Evolutionary conservation across 2,797 vertebrate species (phyloP).

Genomic region (Myiothlypis coronata): DNA sequence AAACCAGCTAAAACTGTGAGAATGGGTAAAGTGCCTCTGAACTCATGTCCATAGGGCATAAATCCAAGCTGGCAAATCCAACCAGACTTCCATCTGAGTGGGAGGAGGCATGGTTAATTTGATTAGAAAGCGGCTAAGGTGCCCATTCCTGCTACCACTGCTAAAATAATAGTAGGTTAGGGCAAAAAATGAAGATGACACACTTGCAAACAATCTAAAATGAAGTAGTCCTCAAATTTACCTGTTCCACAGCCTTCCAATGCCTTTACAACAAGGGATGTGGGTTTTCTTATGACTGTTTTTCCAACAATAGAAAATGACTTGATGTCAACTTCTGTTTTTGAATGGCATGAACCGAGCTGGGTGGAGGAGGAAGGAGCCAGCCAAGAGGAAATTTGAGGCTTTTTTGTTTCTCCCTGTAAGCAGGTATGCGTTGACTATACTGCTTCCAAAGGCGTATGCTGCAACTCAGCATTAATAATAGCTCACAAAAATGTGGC

Average conservation of each 20-base stretch:
- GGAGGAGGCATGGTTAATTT: background rate
- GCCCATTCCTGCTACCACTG: background rate
- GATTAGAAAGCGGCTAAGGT: conserved; percentile 12
- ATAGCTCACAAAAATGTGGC: conserved; percentile 59
- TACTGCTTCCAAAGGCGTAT: conserved; percentile 59
- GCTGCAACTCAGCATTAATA: conserved; percentile 57
- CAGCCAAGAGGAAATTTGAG: conserved; percentile 66
- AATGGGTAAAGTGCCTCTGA: background rate
- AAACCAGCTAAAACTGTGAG: background rate
- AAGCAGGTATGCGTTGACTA: conserved; percentile 57
- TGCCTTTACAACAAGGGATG: conserved; percentile 14
- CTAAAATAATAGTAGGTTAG: background rate
- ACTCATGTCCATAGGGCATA: conserved; percentile 18
- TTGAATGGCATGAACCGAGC: accelerated
- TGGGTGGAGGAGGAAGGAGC: conserved; percentile 48
- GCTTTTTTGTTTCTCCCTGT: conserved; percentile 55
- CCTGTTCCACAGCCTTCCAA: background rate
- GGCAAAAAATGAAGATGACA: background rate
- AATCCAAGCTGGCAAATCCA: conserved; percentile 19
- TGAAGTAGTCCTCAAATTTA: background rate
- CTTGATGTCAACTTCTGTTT: conserved; percentile 43
- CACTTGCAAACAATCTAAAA: background rate
- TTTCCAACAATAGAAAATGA: conserved; percentile 40
- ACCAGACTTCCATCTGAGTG: background rate
- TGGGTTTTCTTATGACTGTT: conserved; percentile 25